Percentiles rank a stretch among this genome's conserved stretches.
Conservation (phyloP, 2,888 invertebrate species). For the Drosophila maculinotata region DNA sequence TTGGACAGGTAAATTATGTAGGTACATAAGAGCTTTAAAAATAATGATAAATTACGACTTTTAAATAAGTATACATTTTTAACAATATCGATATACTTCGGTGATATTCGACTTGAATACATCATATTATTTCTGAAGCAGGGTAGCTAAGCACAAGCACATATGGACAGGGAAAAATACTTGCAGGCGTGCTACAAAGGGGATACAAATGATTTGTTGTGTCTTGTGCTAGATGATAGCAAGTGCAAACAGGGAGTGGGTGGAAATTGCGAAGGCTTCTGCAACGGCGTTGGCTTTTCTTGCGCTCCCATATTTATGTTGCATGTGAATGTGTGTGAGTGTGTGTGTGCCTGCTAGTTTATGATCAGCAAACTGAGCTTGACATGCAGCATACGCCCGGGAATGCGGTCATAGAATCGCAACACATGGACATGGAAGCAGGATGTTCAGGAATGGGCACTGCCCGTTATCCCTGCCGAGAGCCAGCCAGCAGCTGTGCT, state of each 20-base stretch:
- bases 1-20: background rate
- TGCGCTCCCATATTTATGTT: constrained; percentile 45
- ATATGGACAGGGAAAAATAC: constrained; percentile 13
- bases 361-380: constrained; percentile 73
- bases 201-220: constrained; percentile 70
- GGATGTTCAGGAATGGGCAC: constrained; percentile 7
- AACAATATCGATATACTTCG: too few relatives aligned
- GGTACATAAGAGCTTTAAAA: background rate
- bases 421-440: constrained; percentile 31
- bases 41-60: too few relatives aligned
- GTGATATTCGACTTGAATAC: too few relatives aligned
- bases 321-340: constrained; percentile 11
- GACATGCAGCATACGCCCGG: constrained; percentile 68
- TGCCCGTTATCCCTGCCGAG: constrained; percentile 4
- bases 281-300: constrained; percentile 40
- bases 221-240: constrained; percentile 40
- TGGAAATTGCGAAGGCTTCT: constrained; percentile 13
- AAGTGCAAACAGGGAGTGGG: constrained; percentile 2
- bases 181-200: constrained; percentile 13
- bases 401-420: constrained; percentile 60
- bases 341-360: constrained; percentile 59
- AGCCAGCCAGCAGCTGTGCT: constrained; percentile 42
- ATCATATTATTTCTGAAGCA: too few relatives aligned
- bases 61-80: too few relatives aligned
- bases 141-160: constrained; percentile 22